A percentile compares a stretch with the other conserved stretches of the same genome.
phyloP scores from a whole-genome alignment of 2,888 invertebrate genomes.

The Campoplex capitator region DNA sequence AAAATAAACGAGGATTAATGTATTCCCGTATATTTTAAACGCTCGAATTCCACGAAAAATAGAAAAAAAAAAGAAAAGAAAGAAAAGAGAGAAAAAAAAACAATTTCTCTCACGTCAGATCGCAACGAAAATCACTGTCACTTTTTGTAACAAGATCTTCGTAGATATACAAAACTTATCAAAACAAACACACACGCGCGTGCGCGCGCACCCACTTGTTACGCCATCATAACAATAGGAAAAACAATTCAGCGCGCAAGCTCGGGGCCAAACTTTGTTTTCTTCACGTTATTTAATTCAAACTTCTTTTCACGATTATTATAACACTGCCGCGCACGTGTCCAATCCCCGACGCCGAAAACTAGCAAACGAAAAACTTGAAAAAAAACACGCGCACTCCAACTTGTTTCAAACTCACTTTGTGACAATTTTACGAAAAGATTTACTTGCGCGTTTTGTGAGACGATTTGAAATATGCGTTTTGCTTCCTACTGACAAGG shows the following conservation, averaged over 20 bases:
- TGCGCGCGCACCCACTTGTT: slow-evolving; percentile 47
- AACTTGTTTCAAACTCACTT: background rate
- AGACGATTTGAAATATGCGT: background rate
- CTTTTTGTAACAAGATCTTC: slow-evolving; percentile 1
- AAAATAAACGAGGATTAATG: slow-evolving; percentile 2
- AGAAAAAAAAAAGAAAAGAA: slow-evolving; percentile 1
- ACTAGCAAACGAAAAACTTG: background rate
- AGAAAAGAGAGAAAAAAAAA: background rate
- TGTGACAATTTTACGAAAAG: background rate
- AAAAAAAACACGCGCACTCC: background rate
- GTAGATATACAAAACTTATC: slow-evolving; percentile 14
- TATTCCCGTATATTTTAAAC: background rate
- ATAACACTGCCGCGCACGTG: slow-evolving; percentile 30
- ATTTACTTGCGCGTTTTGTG: background rate
- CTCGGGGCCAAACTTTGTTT: slow-evolving; percentile 4
- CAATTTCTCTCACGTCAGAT: background rate
- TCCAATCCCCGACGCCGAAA: background rate
- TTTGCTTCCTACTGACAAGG: background rate
- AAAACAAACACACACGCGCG: slow-evolving; percentile 51
- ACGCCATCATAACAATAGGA: slow-evolving; percentile 40
- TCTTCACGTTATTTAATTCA: background rate
- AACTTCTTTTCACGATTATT: slow-evolving; percentile 1
- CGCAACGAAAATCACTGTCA: background rate
- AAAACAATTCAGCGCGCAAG: slow-evolving; percentile 18
- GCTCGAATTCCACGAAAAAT: slow-evolving; percentile 2